Evolutionary conservation across 2,113 vertebrate genomes (phyloP).

Genomic region (Proterorhinus semilunaris): DNA sequence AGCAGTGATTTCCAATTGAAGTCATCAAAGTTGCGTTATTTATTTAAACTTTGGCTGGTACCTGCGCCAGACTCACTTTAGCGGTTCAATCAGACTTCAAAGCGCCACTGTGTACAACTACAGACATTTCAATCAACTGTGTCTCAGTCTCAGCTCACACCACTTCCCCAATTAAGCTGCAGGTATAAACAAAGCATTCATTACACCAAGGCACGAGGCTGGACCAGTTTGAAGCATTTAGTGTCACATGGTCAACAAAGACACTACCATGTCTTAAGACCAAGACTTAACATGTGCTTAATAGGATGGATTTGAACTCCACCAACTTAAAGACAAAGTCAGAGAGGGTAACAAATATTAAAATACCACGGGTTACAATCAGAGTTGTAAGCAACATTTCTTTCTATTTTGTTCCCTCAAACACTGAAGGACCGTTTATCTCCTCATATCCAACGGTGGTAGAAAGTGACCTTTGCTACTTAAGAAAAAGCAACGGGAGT

Average conservation of each 20-base stretch:
- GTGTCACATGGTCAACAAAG: not conserved
- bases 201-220: not conserved
- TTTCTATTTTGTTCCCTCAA: too few species aligned
- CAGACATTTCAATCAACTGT: not conserved
- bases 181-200: conserved; percentile 1
- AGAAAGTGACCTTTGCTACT: not conserved
- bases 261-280: too few species aligned
- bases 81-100: conserved; percentile 30
- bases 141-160: not conserved
- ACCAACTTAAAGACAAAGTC: too few species aligned
- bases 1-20: not conserved
- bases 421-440: too few species aligned
- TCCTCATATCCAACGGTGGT: too few species aligned
- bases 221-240: not conserved
- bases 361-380: too few species aligned
- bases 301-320: too few species aligned
- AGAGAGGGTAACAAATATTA: too few species aligned
- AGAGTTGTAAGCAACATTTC: too few species aligned
- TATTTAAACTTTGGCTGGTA: conserved; percentile 4
- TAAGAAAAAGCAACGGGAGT: not conserved
- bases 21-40: conserved; percentile 6
- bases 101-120: conserved; percentile 1
- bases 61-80: not conserved
- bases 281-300: too few species aligned
- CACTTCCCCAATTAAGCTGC: not conserved